Evolutionary conservation across 2,113 vertebrate genomes (phyloP).

Genomic region (Gnathonemus longibarbis): DNA sequence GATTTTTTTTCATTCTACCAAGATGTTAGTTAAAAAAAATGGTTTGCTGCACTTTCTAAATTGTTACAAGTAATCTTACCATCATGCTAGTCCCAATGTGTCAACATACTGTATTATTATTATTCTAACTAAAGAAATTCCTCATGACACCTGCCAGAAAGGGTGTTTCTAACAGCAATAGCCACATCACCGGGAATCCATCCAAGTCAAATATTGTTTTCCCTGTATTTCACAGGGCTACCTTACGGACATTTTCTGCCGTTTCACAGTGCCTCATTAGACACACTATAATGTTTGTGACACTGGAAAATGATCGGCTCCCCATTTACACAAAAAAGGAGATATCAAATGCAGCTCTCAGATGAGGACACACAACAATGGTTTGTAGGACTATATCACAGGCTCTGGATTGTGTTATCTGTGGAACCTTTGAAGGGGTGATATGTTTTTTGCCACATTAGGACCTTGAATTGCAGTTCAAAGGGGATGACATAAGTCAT

Average conservation of each 20-base stretch:
- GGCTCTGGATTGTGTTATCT: conserved; percentile 42
- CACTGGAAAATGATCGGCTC: conserved; percentile 46
- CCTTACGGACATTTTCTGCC: conserved; percentile 9
- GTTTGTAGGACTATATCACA: conserved; percentile 22
- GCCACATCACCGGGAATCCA: conserved; percentile 45
- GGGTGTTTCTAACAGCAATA: conserved; percentile 35
- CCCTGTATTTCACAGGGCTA: conserved; percentile 41
- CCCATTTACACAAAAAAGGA: conserved; percentile 18
- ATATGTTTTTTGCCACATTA: neutral
- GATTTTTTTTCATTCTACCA: neutral
- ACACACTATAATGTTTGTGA: conserved; percentile 43
- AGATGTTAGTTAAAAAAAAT: neutral
- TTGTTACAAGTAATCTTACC: neutral
- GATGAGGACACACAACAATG: conserved; percentile 23
- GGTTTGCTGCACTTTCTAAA: neutral
- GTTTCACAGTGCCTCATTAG: conserved; percentile 42
- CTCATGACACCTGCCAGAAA: conserved; percentile 50
- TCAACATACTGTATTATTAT: conserved; percentile 5
- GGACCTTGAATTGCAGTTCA: conserved; percentile 43
- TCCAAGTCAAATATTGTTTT: conserved; percentile 59
- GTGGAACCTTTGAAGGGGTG: conserved; percentile 3
- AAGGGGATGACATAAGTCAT: conserved; percentile 57
- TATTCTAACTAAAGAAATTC: conserved; percentile 7
- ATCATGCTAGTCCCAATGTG: neutral
- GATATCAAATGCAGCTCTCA: neutral